phyloP scores from a whole-genome alignment of 2,113 vertebrate species.

The Strix uralensis region DNA sequence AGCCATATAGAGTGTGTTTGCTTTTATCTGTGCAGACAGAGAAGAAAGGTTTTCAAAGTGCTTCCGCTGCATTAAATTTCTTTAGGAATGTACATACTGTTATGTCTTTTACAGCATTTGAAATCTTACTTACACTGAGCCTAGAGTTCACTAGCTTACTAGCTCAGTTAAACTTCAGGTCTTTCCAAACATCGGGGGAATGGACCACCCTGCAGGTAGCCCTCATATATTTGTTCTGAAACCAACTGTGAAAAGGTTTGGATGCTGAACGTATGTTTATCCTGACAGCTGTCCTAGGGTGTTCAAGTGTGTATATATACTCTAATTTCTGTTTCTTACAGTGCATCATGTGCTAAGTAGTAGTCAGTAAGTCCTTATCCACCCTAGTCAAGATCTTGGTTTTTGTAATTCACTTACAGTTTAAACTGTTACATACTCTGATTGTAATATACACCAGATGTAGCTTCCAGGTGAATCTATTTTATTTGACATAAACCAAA shows the following conservation, averaged over 20 bases:
- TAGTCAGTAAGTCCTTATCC: neutral
- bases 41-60: neutral
- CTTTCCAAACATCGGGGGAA: neutral
- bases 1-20: neutral
- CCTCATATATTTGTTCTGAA: neutral
- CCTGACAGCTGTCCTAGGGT: neutral
- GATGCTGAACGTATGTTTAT: neutral
- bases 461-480: neutral
- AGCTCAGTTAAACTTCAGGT: neutral
- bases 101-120: neutral
- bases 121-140: neutral
- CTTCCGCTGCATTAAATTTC: neutral
- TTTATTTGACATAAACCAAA: neutral
- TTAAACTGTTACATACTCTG: neutral
- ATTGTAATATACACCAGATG: neutral
- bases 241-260: neutral
- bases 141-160: neutral
- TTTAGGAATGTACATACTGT: neutral
- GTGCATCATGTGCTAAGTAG: neutral
- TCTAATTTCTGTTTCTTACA: neutral
- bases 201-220: neutral
- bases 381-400: neutral
- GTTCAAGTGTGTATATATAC: neutral
- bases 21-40: neutral
- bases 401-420: neutral